A percentile compares a stretch with the other conserved stretches of the same genome.
phyloP scores from a whole-genome alignment of 2,888 invertebrate genomes.

The Periphyllus acericola region DNA sequence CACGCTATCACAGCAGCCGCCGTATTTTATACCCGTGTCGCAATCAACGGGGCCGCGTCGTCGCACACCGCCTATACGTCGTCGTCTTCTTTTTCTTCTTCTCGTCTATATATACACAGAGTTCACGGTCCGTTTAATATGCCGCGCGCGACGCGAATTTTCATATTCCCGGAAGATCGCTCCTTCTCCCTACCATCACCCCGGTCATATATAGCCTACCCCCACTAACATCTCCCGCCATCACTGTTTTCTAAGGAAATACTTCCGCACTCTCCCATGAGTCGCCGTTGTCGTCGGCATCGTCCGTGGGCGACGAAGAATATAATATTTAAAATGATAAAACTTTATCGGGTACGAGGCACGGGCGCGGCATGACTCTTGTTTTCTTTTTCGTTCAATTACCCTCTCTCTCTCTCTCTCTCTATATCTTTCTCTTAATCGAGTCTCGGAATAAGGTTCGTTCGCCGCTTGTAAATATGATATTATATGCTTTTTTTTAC shows the following conservation, averaged over 20 bases:
- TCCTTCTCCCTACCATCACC: background rate
- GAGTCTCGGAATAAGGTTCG: background rate
- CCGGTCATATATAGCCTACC: too few species aligned
- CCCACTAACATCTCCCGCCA: background rate
- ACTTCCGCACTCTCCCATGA: background rate
- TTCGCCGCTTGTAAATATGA: background rate
- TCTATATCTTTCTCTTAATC: background rate
- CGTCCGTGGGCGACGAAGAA: background rate
- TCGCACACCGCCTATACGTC: background rate
- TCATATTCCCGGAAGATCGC: conserved; percentile 42
- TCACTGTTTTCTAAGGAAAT: conserved; percentile 19
- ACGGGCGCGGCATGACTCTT: background rate
- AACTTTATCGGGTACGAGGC: conserved; percentile 29
- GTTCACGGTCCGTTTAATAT: conserved; percentile 55
- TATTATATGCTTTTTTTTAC: background rate
- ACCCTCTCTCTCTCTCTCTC: background rate
- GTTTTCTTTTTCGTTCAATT: conserved; percentile 31
- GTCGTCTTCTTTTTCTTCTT: too few species aligned
- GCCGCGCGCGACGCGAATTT: conserved; percentile 20
- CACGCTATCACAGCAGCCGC: background rate
- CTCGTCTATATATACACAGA: background rate
- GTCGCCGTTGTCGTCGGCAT: background rate
- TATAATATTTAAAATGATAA: conserved; percentile 38
- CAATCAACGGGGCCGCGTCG: conserved; percentile 12
- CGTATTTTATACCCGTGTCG: conserved; percentile 22